Base-by-base conservation (phyloP, 2,797 vertebrate genomes). In the Sebastes hubbsi region DNA sequence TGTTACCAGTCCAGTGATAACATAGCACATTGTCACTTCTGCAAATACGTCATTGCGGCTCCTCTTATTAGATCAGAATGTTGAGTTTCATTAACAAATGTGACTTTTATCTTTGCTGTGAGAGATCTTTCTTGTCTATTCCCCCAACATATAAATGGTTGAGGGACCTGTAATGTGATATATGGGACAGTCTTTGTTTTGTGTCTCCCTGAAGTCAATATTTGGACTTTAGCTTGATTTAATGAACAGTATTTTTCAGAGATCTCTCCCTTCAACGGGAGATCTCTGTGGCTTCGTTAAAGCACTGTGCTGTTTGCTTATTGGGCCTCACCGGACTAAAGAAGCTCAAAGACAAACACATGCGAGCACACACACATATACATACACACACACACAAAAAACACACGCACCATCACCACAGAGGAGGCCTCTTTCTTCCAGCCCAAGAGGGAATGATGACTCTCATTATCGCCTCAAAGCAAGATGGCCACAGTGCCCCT, bases 401-500 rank as follows among this genome's bases (percentile, higher is more conserved):
- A 36, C 6, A n/a, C 34, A 22, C 78, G 73, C 76, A 80, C 55
- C 55, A 80, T 70, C 56, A n/a, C 66, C 77, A 62, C 88, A 81
- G 80, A 82, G 65, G 70, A 89, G 80, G 82, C 61, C 71, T 30
- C 58, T 89, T 89, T 91, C 81, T 88, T 87, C 32, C 67, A 89
- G 71, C 87, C 90, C 91, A 92, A 86, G 87, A 92, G 93, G 94
- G 91, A 94, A 92, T 93, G 92, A 93, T 94, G 92, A 92, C 89
- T 93, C 93, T 94, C 92, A 94, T 94, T 95, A 94, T 94, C 90
- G 87, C 91, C 88, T 94, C 92, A 93, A 91, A 91, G 90, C 88
- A 94, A 92, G 92, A 93, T 89, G 86, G 91, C 90, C 90, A 91
- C 88, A 67, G 82, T 88, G 84, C 84, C 85, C 87, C 91, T 88